Base-by-base conservation (phyloP, 2,797 vertebrate genomes). In the Lutjanus campechanus region DNA sequence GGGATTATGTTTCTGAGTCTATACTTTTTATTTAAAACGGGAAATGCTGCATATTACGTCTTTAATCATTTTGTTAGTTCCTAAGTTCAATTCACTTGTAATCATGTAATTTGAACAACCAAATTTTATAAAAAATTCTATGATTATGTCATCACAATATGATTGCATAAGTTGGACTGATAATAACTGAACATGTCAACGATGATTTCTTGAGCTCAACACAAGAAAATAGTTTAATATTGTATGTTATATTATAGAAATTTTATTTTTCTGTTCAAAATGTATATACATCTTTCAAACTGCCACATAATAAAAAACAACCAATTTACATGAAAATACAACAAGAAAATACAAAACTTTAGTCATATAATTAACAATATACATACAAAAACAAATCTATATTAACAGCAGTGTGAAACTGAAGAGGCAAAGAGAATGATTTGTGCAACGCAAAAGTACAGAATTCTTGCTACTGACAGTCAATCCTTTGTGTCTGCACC, bases 231-330 rank as follows among this genome's bases (percentile, higher is more conserved):
- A 50, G 6, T 19, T 53, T 16, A 13, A 12, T 11, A 60, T 7
- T 51, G 7, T 16, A 6, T 61, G 9, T 13, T 49, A 55, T 36
- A 3, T 43, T 43, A 68, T 0, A 15, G 0, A 60, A 4, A 46
- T 46, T 86, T 68, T 36, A 74, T 64, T 81, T 60, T 55, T 77
- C 1, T 66, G 65, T 22, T 78, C 7, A 75, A 76, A 77, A 71
- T 58, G 2, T 73, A 51, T 44, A 69, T 7, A 47, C 3, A 59
- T 53, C 2, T 53, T 60, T 58, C 13, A 62, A 44, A 70, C 11
- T 25, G 8, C n/a, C 46, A 65, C 19, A 68, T 46, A 67, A 80
- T 53, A 73, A 19, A 25, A 60, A 83, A 55, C 8, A 69, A 59
- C 0, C 44, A 25, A 56, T 53, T 62, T 65, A 77, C 20, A 69